These are phyloP conservation scores for Episyrphus balteatus DNA, from an alignment of 1,140 invertebrate genomes.

Conservation along the genomic window DNA sequence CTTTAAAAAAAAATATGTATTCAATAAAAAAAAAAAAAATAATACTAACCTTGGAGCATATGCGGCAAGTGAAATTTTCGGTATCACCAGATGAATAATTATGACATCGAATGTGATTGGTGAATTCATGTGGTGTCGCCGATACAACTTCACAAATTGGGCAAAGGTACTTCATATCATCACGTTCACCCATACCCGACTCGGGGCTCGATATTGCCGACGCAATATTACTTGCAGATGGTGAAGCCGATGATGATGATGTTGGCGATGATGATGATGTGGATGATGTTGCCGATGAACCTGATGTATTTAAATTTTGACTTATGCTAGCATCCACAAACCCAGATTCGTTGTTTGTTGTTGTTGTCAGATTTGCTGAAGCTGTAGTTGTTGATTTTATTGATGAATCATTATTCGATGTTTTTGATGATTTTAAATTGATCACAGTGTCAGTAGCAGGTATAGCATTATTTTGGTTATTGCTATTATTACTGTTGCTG, in stretches of 20 bases:
- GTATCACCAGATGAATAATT: constrained; percentile 42
- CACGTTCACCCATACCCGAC: constrained; percentile 21
- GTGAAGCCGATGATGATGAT: background rate
- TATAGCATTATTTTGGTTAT: background rate
- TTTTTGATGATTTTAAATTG: background rate
- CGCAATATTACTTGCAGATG: constrained; percentile 7
- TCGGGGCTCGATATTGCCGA: constrained; percentile 20
- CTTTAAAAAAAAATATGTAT: background rate
- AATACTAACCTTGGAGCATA: constrained; percentile 40
- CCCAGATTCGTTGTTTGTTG: constrained; percentile 23
- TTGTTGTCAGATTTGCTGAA: background rate
- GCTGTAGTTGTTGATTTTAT: background rate
- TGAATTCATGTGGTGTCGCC: constrained; percentile 51
- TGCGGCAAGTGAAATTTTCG: constrained; percentile 42
- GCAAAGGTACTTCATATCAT: constrained; percentile 43
- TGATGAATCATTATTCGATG: background rate
- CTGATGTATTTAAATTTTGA: constrained; percentile 12
- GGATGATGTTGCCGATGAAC: constrained; percentile 18
- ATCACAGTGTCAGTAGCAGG: background rate
- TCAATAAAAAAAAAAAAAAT: background rate
- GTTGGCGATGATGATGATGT: background rate
- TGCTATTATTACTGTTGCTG: background rate
- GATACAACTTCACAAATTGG: constrained; percentile 52
- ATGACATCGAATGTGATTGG: constrained; percentile 55
- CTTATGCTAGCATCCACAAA: constrained; percentile 27